Conservation (phyloP, 2,113 vertebrate genomes). For the Pelusios castaneus region DNA sequence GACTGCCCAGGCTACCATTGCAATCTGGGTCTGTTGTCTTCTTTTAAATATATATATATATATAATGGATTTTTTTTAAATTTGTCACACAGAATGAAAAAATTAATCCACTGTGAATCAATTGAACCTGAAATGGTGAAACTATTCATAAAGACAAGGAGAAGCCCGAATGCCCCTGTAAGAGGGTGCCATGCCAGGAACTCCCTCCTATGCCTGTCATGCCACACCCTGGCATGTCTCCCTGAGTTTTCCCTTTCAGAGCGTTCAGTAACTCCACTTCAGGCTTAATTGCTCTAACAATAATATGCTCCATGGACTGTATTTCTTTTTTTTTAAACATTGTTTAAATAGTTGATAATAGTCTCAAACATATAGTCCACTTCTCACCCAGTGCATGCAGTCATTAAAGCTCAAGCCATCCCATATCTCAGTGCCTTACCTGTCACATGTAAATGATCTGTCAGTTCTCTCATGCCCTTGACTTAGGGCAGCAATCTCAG, state of each 20-base stretch:
- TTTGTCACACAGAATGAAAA: not conserved
- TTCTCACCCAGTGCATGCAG: not conserved
- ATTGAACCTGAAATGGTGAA: not conserved
- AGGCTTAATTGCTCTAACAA: not conserved
- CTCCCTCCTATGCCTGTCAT: too few relatives aligned
- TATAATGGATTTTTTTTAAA: not conserved
- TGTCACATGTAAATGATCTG: not conserved
- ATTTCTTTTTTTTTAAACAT: too few relatives aligned
- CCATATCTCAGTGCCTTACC: not conserved
- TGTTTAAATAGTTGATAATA: not conserved
- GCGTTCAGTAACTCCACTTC: not conserved
- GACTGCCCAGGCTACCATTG: not conserved
- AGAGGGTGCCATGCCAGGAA: not conserved
- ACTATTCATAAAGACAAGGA: not conserved
- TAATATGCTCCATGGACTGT: not conserved
- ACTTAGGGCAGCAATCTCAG: not conserved
- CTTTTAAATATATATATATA: too few relatives aligned
- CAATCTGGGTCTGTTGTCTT: constrained; percentile 34
- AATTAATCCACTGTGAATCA: not conserved
- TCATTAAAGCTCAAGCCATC: not conserved
- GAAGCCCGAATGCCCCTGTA: not conserved
- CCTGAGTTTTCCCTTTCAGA: not conserved
- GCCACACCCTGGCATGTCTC: not conserved
- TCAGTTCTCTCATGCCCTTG: not conserved
- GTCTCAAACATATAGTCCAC: not conserved